Evolutionary conservation across 2,113 vertebrate genomes (phyloP).

Genomic region (Colossoma macropomum): DNA sequence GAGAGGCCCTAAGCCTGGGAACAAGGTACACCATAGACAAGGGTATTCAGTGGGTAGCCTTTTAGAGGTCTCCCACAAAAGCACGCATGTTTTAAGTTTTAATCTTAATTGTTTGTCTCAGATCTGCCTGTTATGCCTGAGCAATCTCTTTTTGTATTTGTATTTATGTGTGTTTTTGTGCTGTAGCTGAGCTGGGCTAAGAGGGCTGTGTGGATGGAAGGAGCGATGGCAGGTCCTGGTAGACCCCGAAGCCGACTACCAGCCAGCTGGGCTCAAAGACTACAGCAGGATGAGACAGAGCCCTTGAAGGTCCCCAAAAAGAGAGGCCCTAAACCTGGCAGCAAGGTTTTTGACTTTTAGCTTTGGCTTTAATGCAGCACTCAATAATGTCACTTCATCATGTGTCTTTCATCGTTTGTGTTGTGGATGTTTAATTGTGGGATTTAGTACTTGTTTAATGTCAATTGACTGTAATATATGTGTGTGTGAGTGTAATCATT

Average conservation of each 20-base stretch:
- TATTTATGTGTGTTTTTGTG: not conserved
- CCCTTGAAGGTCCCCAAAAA: conserved; percentile 97
- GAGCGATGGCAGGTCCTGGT: conserved; percentile 84
- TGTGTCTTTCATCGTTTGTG: not conserved
- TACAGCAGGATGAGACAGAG: conserved; percentile 81
- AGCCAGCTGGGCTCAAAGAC: conserved; percentile 80
- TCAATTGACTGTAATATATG: not conserved
- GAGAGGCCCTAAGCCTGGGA: conserved; percentile 96
- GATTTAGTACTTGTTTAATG: no score
- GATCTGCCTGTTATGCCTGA: not conserved
- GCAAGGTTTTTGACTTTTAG: conserved; percentile 82
- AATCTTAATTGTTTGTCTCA: not conserved
- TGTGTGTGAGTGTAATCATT: conserved; percentile 39
- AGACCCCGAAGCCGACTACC: conserved; percentile 85
- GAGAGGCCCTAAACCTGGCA: conserved; percentile 96
- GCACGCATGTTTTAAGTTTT: not conserved
- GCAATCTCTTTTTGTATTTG: not conserved
- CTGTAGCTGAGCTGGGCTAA: conserved; percentile 77
- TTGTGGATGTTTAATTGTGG: not conserved
- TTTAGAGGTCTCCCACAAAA: no score
- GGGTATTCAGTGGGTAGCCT: not conserved
- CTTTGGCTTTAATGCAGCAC: not conserved
- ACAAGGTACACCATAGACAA: conserved; percentile 81
- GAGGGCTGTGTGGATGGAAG: conserved; percentile 82
- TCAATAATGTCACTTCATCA: not conserved